phyloP scores from a whole-genome alignment of 2,888 invertebrate species.

The Caenorhabditis sp. region DNA sequence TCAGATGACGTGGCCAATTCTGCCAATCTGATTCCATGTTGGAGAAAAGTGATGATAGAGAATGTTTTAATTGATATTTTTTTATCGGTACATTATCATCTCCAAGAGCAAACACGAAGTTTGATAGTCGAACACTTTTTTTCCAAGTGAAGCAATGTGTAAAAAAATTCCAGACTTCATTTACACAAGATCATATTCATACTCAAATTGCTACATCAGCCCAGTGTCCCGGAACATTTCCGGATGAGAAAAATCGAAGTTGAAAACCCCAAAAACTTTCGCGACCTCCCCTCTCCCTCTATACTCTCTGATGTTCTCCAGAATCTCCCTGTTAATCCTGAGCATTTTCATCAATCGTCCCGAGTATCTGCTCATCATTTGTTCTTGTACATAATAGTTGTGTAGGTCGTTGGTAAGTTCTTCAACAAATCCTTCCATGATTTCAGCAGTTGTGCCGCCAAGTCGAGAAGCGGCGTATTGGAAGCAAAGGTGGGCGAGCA shows the following conservation, averaged over 20 bases:
- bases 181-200: too few species aligned
- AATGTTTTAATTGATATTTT: too few species aligned
- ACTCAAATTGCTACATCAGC: too few species aligned
- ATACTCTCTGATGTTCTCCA: conserved; percentile 59
- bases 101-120: too few species aligned
- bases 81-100: too few species aligned
- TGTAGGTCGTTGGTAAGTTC: conserved; percentile 14
- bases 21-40: too few species aligned
- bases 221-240: conserved; percentile 49
- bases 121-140: too few species aligned
- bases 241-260: conserved; percentile 45
- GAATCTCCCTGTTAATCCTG: conserved; percentile 29
- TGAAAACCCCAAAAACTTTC: conserved; percentile 36
- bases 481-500: conserved; percentile 41
- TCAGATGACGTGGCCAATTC: too few species aligned
- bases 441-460: conserved; percentile 9
- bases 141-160: too few species aligned
- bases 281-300: conserved; percentile 45
- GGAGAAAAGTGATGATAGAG: too few species aligned
- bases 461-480: conserved; percentile 23
- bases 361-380: conserved; percentile 16
- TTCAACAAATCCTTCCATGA: conserved; percentile 18
- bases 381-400: conserved; percentile 5
- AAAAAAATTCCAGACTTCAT: too few species aligned
- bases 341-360: conserved; percentile 18